A percentile compares a stretch with the other conserved stretches of the same genome.
These are phyloP conservation scores for Pygathrix nemaeus DNA, from an alignment of 2,113 vertebrate species.

Conservation along the genomic window DNA sequence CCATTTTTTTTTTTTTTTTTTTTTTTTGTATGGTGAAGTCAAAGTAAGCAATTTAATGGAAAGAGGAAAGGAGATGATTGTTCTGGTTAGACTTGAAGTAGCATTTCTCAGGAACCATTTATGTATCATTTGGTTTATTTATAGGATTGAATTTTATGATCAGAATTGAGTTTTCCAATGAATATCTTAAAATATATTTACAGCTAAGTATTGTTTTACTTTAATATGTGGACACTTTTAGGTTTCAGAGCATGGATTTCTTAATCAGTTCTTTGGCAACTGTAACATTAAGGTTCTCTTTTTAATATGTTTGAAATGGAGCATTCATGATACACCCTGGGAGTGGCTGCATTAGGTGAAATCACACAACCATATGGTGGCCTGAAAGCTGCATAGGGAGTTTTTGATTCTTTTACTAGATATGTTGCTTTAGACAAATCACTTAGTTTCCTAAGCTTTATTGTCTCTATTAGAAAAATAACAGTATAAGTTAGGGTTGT, in stretches of 20 bases:
- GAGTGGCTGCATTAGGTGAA: neutral
- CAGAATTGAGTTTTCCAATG: constrained; percentile 16
- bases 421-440: neutral
- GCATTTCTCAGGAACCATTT: neutral
- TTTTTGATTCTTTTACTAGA: neutral
- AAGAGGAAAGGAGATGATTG: neutral
- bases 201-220: neutral
- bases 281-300: neutral
- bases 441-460: neutral
- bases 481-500: neutral
- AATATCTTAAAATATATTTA: neutral
- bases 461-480: neutral
- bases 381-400: neutral
- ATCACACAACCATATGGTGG: neutral
- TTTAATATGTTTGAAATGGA: neutral
- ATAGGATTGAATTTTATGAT: constrained; percentile 8
- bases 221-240: neutral
- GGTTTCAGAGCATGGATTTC: neutral
- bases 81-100: neutral
- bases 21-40: neutral
- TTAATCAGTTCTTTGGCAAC: neutral
- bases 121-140: constrained; percentile 18
- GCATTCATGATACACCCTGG: neutral
- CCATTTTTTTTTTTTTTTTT: neutral
- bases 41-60: neutral